A percentile compares a stretch with the other conserved stretches of the same genome.
phyloP scores from a whole-genome alignment of 2,113 vertebrate species.

The Paradoxurus hermaphroditus region DNA sequence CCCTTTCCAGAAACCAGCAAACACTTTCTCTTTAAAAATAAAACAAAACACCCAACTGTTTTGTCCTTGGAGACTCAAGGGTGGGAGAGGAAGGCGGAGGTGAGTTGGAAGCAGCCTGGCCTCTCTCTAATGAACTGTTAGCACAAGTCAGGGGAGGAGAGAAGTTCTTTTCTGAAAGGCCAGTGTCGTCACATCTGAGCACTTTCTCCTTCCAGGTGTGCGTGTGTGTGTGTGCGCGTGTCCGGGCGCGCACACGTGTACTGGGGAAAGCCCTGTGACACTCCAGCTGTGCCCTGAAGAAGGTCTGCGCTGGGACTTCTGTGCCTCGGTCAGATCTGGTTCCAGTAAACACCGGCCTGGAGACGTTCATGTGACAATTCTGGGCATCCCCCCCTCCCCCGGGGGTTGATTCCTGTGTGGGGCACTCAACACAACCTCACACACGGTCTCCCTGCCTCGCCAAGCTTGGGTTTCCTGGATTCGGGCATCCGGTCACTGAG shows the following conservation, averaged over 20 bases:
- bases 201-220: neutral
- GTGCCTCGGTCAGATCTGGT: neutral
- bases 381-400: no score
- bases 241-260: no score
- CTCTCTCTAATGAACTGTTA: neutral
- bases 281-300: neutral
- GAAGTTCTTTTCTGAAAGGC: neutral
- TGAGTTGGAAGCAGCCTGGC: neutral
- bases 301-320: neutral
- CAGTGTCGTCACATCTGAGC: neutral
- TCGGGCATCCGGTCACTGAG: neutral
- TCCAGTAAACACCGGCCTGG: neutral
- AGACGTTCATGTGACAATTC: accelerated
- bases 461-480: neutral
- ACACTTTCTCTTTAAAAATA: neutral
- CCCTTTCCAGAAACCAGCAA: neutral
- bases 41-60: neutral
- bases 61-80: neutral
- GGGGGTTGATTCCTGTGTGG: neutral
- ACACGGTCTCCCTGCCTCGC: accelerated
- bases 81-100: neutral
- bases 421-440: neutral
- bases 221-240: neutral
- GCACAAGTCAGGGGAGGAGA: neutral
- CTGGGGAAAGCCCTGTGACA: neutral